These are phyloP conservation scores for Deilephila elpenor DNA, from an alignment of 2,888 invertebrate species.

Conservation along the genomic window DNA sequence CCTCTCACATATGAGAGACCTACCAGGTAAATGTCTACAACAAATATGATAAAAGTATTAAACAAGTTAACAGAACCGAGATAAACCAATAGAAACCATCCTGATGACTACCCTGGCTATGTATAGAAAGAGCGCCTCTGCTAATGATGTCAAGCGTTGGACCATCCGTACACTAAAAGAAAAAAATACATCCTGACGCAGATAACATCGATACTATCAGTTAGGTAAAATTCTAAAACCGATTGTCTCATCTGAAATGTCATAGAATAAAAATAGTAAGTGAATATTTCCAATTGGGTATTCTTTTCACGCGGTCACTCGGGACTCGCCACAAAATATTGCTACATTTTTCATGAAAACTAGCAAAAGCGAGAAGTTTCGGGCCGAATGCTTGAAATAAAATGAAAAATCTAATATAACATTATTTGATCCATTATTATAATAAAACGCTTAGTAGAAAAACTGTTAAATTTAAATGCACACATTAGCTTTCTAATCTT, in stretches of 20 bases:
- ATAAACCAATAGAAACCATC: no score
- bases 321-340: background rate
- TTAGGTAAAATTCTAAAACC: background rate
- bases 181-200: background rate
- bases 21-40: no score
- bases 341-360: background rate
- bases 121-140: background rate
- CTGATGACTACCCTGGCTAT: no score
- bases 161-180: background rate
- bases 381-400: background rate
- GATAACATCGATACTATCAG: background rate
- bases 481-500: no score
- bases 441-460: no score
- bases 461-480: no score
- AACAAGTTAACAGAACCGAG: no score
- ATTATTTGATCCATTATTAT: no score
- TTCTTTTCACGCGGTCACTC: background rate
- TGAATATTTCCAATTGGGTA: background rate
- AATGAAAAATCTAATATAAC: background rate
- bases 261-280: slow-evolving; percentile 8
- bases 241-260: background rate
- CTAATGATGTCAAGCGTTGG: background rate
- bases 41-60: no score
- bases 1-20: no score
- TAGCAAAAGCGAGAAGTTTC: background rate